These are phyloP conservation scores for Caenorhabditis brenneri DNA, from an alignment of 1,140 invertebrate species.

Conservation along the genomic window DNA sequence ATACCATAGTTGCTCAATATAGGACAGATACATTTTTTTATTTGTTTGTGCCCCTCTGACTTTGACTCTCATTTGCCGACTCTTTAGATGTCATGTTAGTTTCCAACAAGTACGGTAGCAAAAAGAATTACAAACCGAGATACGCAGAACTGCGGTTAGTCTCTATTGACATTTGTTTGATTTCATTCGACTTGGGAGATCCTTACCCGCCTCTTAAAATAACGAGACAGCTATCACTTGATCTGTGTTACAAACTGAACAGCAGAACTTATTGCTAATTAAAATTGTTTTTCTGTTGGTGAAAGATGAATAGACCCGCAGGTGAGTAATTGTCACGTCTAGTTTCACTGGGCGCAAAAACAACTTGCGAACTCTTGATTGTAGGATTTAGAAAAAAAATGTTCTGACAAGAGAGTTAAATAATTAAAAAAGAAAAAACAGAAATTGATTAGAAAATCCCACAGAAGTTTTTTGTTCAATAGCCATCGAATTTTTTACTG, in stretches of 20 bases:
- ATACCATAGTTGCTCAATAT: neutral
- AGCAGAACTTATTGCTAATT: neutral
- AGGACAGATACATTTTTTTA: neutral
- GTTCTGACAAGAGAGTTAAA: too few species aligned
- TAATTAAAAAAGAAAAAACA: too few species aligned
- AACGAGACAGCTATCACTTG: neutral
- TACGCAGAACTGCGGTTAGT: neutral
- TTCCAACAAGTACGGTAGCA: slow-evolving; percentile 33
- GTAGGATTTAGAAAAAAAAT: too few species aligned
- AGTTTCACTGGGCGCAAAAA: too few species aligned
- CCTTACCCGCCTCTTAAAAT: slow-evolving; percentile 1
- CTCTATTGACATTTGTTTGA: slow-evolving; percentile 22
- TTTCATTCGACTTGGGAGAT: neutral
- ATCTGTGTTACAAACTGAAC: neutral
- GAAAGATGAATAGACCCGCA: neutral
- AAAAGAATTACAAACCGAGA: slow-evolving; percentile 4
- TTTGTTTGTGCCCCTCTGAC: neutral
- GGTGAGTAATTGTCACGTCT: neutral
- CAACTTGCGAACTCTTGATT: too few species aligned
- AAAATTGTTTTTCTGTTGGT: too few species aligned
- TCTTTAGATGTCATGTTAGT: slow-evolving; percentile 12
- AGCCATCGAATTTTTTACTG: too few species aligned
- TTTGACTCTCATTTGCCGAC: neutral
- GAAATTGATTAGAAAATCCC: too few species aligned
- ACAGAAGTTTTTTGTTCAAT: too few species aligned